These are phyloP conservation scores for Eptesicus fuscus DNA, from an alignment of 2,113 vertebrate genomes.

Conservation along the genomic window DNA sequence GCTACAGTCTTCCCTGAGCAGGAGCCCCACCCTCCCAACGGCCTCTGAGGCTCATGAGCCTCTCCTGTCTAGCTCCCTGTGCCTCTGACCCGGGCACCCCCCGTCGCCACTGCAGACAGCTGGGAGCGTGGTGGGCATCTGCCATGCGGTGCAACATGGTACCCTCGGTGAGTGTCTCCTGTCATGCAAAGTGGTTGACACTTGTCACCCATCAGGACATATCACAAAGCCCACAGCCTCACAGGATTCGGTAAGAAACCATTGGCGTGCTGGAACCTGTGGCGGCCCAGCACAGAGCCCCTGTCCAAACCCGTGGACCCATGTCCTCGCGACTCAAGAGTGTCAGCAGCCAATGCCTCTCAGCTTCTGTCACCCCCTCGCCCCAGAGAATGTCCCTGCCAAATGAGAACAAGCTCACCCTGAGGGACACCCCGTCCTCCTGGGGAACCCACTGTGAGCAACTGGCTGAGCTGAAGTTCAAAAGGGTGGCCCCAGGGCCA, in stretches of 20 bases:
- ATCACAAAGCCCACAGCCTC: not conserved
- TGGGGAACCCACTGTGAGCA: not conserved
- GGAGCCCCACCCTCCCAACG: fast-evolving
- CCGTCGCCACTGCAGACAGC: not conserved
- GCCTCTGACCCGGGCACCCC: not conserved
- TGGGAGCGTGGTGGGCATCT: no score
- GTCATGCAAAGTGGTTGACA: not conserved
- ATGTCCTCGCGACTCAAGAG: fast-evolving
- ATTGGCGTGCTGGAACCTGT: fast-evolving
- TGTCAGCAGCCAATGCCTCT: not conserved
- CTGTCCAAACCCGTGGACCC: not conserved
- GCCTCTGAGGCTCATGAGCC: not conserved
- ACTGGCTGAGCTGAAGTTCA: not conserved
- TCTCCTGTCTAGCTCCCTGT: not conserved
- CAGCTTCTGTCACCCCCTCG: fast-evolving
- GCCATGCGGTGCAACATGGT: fast-evolving
- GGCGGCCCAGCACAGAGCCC: fast-evolving
- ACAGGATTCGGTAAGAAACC: not conserved
- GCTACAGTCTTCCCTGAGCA: fast-evolving
- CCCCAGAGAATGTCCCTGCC: not conserved
- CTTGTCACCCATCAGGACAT: fast-evolving
- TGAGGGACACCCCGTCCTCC: not conserved
- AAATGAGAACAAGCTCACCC: not conserved
- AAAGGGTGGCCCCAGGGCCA: not conserved
- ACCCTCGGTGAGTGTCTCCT: not conserved